Conservation (phyloP, 2,888 invertebrate species). For the Pasiphila rectangulata region DNA sequence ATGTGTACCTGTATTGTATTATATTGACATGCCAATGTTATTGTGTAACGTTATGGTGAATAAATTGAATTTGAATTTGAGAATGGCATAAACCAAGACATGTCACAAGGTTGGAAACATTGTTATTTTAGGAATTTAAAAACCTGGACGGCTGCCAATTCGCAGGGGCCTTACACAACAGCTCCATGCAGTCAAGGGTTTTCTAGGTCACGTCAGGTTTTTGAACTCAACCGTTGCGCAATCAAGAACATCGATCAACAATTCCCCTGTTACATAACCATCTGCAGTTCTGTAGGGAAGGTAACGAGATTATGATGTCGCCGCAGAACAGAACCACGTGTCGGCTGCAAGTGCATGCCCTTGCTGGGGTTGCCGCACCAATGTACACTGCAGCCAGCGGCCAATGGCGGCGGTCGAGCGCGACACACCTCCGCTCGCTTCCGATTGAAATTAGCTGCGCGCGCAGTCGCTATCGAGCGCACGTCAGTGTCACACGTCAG, state of each 20-base stretch:
- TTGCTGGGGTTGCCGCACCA: constrained; percentile 30
- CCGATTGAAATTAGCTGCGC: constrained; percentile 71
- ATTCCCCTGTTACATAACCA: not conserved
- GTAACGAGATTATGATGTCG: constrained; percentile 3
- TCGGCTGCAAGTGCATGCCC: constrained; percentile 27
- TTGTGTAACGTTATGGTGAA: not conserved
- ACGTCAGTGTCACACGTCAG: constrained; percentile 66
- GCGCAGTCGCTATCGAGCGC: constrained; percentile 72
- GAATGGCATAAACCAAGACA: not conserved
- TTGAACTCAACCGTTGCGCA: constrained; percentile 41
- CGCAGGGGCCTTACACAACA: constrained; percentile 1
- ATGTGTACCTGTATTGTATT: no score
- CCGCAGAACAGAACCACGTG: constrained; percentile 21
- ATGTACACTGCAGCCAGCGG: constrained; percentile 32
- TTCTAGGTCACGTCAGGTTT: constrained; percentile 40
- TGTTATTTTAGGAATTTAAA: not conserved
- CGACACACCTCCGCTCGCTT: constrained; percentile 70
- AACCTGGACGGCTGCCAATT: constrained; percentile 6
- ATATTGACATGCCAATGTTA: no score
- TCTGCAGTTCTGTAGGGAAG: not conserved
- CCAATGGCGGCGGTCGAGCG: constrained; percentile 54
- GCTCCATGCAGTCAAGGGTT: constrained; percentile 17
- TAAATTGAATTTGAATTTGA: not conserved
- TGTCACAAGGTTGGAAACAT: not conserved
- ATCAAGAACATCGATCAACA: no score